Conservation (phyloP, 2,113 vertebrate genomes). For the Gorilla gorilla region DNA sequence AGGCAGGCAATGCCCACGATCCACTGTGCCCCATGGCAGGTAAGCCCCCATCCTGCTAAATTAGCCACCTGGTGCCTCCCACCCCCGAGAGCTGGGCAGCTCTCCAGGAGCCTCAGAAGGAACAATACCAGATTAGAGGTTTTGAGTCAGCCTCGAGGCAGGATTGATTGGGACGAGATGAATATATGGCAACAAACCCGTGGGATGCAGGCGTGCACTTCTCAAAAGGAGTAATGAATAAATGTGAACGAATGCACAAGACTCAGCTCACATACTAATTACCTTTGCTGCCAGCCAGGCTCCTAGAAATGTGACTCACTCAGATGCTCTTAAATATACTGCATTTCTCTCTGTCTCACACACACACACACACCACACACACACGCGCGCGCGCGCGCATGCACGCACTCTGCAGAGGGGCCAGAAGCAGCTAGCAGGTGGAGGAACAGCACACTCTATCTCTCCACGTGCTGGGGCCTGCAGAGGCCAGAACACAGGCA, state of each 20-base stretch:
- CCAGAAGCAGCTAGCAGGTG: not conserved
- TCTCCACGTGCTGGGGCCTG: not conserved
- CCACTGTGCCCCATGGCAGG: not conserved
- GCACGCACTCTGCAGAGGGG: not conserved
- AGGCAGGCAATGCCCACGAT: not conserved
- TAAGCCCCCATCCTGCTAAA: not conserved
- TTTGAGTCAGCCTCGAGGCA: constrained; percentile 18
- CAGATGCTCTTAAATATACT: not conserved
- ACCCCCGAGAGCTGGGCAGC: not conserved
- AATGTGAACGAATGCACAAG: constrained; percentile 2
- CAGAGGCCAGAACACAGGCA: not conserved
- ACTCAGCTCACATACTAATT: constrained; percentile 53
- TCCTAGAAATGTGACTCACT: constrained; percentile 57
- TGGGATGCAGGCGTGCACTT: not conserved
- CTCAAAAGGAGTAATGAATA: constrained; percentile 43
- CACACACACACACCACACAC: not conserved
- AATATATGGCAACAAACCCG: constrained; percentile 23
- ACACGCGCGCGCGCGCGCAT: not conserved
- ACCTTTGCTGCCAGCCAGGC: constrained; percentile 52
- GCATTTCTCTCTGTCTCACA: not conserved
- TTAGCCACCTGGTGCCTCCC: not conserved
- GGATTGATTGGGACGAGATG: not conserved
- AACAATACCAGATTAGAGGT: constrained; percentile 14
- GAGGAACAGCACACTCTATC: not conserved
- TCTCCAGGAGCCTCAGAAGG: not conserved